These are phyloP conservation scores for Ischnura elegans DNA, from an alignment of 2,888 invertebrate genomes.

Conservation along the genomic window DNA sequence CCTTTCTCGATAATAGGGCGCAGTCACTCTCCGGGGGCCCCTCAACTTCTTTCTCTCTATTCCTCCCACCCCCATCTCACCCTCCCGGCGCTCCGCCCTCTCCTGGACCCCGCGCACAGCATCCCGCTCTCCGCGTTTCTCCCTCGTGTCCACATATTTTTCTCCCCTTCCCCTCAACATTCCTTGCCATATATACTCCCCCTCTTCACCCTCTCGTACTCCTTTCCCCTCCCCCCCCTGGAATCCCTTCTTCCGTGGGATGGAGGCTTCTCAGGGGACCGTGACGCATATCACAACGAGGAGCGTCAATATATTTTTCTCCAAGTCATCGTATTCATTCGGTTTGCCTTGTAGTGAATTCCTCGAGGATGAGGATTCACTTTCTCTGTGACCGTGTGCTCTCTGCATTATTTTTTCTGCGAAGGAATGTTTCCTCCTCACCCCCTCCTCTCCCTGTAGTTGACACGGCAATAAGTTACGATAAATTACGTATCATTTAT, in stretches of 20 bases:
- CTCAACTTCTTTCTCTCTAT: not conserved
- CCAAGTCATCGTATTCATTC: not conserved
- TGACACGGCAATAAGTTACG: no score
- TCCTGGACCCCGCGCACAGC: no score
- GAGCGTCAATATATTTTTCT: not conserved
- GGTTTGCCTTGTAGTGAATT: not conserved
- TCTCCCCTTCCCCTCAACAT: not conserved
- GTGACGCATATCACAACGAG: not conserved
- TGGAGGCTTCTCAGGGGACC: constrained; percentile 6
- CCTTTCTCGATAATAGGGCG: constrained; percentile 49
- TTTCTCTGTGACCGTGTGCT: not conserved
- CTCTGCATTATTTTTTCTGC: not conserved
- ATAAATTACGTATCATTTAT: no score
- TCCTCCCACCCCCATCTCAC: not conserved
- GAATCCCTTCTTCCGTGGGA: constrained; percentile 9
- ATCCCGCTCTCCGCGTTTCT: not conserved
- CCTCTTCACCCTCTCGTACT: not conserved
- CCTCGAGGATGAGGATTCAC: not conserved
- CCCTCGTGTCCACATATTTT: not conserved
- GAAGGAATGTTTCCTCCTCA: no score
- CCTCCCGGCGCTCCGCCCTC: not conserved
- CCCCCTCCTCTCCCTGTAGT: no score
- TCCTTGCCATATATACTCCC: not conserved
- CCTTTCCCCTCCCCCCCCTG: not conserved
- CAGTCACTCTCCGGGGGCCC: constrained; percentile 32